Evolutionary conservation across 1,140 invertebrate species (phyloP), one percentile per base, ranked within the genome.

Genomic region (Zeugodacus cucurbitae): DNA sequence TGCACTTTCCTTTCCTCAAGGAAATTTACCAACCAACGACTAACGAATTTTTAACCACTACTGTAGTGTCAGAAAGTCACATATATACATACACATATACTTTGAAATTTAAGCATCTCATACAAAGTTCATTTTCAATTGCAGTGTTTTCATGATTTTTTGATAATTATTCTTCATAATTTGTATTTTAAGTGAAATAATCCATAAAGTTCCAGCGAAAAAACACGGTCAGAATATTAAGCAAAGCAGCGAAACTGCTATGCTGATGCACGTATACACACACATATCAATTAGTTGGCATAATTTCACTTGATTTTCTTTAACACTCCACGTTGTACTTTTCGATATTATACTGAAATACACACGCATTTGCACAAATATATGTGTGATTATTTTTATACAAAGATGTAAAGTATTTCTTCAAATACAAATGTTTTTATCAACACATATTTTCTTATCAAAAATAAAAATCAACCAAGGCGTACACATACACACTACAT

Each of bases 1-100:
- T 64, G 26, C 88, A 74, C 62, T 87, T 87, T 88, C 89, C 88
- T 54, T 54, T 90, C 88, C 89, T 86, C 64, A n/a, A 82, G 44
- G 11, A 82, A 82, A 82, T 74, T 86, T 11, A 22, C 54, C 20
- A 86, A 58, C 20, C 89, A 90, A 88, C 70, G 88, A 58, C 20
- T 88, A 90, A 88, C 70, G 88, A 87, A 48, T 78, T 70, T 70
- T 70, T 29, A 37, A 34, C 64, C 64, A 70, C 64, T 10, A 62
- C n/a, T 62, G 11, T 67, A 34, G 64, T 67, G 22, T 67, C 8
- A 34, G 64, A 32, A 34, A 20, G 26, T 67, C 22, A n/a, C 37
- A 41, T 22, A 78, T 32, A 41, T 78, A 11, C 20, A 4, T 11
- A 22, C 34, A 2, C 17, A 22, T 22, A 22, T 41, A 44, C 20